Evolutionary conservation across 2,113 vertebrate genomes (phyloP), one percentile per base, ranked within the genome.

Genomic region (Saimiri boliviensis): DNA sequence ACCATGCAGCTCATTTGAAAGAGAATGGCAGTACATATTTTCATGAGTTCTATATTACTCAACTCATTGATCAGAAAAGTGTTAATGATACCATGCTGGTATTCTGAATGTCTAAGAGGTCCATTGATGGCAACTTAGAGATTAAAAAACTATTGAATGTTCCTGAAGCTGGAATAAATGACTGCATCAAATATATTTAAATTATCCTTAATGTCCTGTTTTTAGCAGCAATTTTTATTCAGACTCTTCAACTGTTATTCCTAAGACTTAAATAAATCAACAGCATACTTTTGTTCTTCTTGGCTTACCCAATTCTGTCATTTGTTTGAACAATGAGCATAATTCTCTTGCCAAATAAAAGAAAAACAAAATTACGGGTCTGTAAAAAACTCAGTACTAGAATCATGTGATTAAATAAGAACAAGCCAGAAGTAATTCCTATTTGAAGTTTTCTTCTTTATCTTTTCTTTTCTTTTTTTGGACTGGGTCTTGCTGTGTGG

Each of bases 41-140:
- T 98, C 90, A 60, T 98, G 98, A 98, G 89, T 95, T 98, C 90
- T 96, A 35, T 93, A 98, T 98, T 98, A 97, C 60, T 98, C 96
- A 98, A 96, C 71, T 98, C 97, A 98, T 97, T 98, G 98, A 98
- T 97, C 93, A 95, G 95, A 93, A 96, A 83, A 49, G 85, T 97
- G 95, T 85, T 94, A 96, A 97, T 98, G 96, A 98, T 86, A 96
- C 97, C 97, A 98, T 92, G 63, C 95, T 98, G 47, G 60, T 97
- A 95, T 96, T 98, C 96, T 98, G 93, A 98, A 95, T 79, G 89
- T 86, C 83, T 97, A 84, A 97, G 97, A 96, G 52, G 93, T 97
- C 87, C 10, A 42, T 58, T 90, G 91, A 96, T 97, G 80, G 80
- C 37, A 68, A 92, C 87, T 92, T 91, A 86, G 80, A 97, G 58